Conservation (phyloP, 2,888 invertebrate species). For the Nymphalis c-album region DNA sequence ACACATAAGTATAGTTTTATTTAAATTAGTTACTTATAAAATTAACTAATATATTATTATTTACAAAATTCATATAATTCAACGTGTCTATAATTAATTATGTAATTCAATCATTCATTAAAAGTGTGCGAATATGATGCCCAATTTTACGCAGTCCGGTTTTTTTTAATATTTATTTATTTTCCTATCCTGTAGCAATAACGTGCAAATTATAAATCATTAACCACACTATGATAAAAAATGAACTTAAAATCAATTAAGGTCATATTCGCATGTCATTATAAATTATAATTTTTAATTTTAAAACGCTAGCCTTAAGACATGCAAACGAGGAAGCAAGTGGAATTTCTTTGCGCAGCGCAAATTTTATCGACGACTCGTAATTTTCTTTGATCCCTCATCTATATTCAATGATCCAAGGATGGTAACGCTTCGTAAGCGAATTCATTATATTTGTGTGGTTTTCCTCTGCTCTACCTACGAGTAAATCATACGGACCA, state of each 20-base stretch:
- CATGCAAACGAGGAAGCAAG: conserved; percentile 64
- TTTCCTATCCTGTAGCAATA: no score
- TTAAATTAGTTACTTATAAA: no score
- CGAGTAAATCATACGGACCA: conserved; percentile 20
- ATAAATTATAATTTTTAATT: conserved; percentile 26
- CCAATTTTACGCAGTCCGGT: no score
- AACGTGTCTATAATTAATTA: no score
- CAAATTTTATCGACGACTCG: conserved; percentile 73
- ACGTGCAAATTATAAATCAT: not conserved
- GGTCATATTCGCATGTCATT: not conserved
- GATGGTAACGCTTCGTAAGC: conserved; percentile 74
- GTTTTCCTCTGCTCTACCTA: conserved; percentile 48
- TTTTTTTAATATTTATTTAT: no score
- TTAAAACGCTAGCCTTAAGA: conserved; percentile 47
- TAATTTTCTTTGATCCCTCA: conserved; percentile 79
- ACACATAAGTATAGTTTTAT: no score
- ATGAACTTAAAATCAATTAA: not conserved
- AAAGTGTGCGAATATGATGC: no score
- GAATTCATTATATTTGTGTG: conserved; percentile 74
- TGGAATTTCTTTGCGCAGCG: conserved; percentile 69
- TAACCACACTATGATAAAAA: not conserved
- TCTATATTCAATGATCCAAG: conserved; percentile 79
- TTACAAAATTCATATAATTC: no score
- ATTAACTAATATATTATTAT: no score
- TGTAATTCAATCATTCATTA: no score